Evolutionary conservation across 2,113 vertebrate genomes (phyloP), one percentile per base, ranked within the genome.

Genomic region (Crypturellus undulatus): DNA sequence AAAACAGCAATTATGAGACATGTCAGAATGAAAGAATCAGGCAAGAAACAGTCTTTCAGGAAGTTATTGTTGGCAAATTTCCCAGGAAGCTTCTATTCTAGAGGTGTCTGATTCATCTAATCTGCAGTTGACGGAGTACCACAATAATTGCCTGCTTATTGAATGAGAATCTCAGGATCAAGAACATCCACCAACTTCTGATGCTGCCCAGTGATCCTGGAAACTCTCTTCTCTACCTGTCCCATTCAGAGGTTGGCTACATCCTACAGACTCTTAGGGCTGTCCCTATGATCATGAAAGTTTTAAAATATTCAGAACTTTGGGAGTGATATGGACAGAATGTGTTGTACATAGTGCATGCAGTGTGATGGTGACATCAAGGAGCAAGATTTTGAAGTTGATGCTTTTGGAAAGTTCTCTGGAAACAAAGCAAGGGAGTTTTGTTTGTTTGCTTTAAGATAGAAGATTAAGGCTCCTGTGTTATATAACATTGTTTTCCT

Each of bases 31-130:
- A 78, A 89, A 79, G 78, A 64, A 25, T 17, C 52, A 65, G 34
- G 52, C 84, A 76, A 87, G 94, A 72, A 92, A 71, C 5, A 68
- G 47, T 52, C 38, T 87, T 79, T 76, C 34, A 89, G 79, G 75
- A 75, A 52, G 42, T 34, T 38, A 60, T 47, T 81, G 25, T 9
- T 92, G 84, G 70, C 89, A 91, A 43, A 12, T 91, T 96, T 94
- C 92, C 90, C 62, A 52, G 90, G 81, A 84, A 94, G 15, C 38
- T 71, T 59, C 52, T 71, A 63, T 72, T 43, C 64, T 45, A 34
- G 80, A 51, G n/a, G 67, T 47, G 69, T 18, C 19, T 62, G 58
- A 79, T 84, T 79, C 49, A 76, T 70, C 69, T 68, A 60, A 89
- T 76, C 81, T 84, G 78, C 67, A 47, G 59, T 45, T 6, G 78